Evolutionary conservation across 2,113 vertebrate species (phyloP).

Genomic region (Silurus asotus): DNA sequence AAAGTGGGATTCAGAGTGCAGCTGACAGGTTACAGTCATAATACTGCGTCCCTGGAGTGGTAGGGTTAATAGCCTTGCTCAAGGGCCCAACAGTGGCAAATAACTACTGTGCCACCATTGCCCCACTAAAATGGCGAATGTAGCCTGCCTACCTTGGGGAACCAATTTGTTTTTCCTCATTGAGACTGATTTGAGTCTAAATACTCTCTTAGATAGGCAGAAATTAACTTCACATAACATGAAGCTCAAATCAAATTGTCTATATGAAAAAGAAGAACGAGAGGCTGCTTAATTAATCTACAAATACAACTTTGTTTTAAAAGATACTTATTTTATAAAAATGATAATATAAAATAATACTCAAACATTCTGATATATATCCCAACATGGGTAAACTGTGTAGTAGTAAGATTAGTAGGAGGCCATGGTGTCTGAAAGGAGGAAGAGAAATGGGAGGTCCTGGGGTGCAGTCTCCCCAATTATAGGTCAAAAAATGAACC

Average conservation of each 20-base stretch:
- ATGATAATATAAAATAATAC: background rate
- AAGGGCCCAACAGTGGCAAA: background rate
- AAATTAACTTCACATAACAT: background rate
- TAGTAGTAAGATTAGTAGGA: background rate
- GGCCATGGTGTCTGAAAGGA: background rate
- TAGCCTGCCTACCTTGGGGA: background rate
- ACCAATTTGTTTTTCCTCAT: background rate
- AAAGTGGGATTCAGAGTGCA: background rate
- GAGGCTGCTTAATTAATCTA: background rate
- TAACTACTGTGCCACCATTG: background rate
- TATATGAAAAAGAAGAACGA: too few relatives aligned
- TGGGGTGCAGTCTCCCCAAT: background rate
- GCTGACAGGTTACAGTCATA: background rate
- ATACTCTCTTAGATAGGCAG: background rate
- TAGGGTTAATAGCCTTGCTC: background rate
- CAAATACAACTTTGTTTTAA: constrained; percentile 8
- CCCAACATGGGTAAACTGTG: background rate
- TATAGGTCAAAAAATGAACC: constrained; percentile 25
- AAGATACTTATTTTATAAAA: background rate
- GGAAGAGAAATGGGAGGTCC: background rate
- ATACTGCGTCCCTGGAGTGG: background rate
- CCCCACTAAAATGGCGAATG: background rate
- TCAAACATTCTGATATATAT: constrained; percentile 28
- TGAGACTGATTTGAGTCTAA: background rate
- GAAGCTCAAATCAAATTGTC: too few relatives aligned